phyloP scores from a whole-genome alignment of 2,113 vertebrate species.

The Pelvicachromis taeniatus region DNA sequence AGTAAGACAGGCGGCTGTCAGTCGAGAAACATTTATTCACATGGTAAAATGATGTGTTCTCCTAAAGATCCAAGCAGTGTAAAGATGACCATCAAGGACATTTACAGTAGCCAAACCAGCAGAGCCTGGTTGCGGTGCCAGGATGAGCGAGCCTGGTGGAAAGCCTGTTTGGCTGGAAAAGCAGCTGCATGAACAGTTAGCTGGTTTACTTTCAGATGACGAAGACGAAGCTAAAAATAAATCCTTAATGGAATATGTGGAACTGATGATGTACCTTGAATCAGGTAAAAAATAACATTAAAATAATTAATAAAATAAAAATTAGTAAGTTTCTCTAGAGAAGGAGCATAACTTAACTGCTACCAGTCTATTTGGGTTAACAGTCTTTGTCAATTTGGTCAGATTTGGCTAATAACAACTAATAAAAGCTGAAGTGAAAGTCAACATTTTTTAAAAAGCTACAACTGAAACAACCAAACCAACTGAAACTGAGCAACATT shows the following conservation, averaged over 20 bases:
- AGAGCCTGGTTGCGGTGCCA: conserved; percentile 61
- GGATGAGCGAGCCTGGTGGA: conserved; percentile 55
- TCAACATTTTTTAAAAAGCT: neutral
- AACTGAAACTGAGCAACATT: neutral
- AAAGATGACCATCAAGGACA: conserved; percentile 28
- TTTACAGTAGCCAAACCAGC: conserved; percentile 73
- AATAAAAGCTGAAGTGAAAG: neutral
- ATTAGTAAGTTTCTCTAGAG: neutral
- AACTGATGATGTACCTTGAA: neutral
- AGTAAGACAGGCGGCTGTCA: neutral
- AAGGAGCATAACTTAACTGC: accelerated
- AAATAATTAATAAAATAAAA: neutral
- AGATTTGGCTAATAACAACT: neutral
- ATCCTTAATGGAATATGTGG: neutral
- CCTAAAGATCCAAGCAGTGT: neutral
- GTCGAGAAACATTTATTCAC: neutral
- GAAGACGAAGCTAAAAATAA: neutral
- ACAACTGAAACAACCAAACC: neutral
- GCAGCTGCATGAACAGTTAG: conserved; percentile 45
- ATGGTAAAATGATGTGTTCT: neutral
- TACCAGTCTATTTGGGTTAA: neutral
- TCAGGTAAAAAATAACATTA: neutral
- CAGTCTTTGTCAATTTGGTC: neutral
- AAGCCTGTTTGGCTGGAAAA: conserved; percentile 36
- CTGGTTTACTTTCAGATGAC: conserved; percentile 21